phyloP scores from a whole-genome alignment of 2,113 vertebrate genomes.

The Sinocyclocheilus maitianheensis region DNA sequence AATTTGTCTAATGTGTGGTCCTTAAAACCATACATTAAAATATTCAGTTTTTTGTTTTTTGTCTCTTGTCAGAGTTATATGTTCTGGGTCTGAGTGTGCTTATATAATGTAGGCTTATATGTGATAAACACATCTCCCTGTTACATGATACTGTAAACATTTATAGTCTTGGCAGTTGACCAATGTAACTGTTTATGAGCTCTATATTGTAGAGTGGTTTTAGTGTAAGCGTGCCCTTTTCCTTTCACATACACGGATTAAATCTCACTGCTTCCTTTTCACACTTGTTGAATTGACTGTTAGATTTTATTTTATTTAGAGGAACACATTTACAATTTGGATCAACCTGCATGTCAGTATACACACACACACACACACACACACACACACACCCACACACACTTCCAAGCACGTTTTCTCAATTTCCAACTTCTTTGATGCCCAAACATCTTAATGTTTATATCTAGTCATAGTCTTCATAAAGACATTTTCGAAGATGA shows the following conservation, averaged over 20 bases:
- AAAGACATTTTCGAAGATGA: neutral
- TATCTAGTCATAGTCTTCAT: neutral
- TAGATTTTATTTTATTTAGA: neutral
- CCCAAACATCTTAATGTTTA: neutral
- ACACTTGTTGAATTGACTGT: neutral
- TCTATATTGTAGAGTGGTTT: conserved; percentile 13
- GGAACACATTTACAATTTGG: neutral
- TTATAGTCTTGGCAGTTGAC: conserved; percentile 46
- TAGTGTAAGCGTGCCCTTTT: neutral
- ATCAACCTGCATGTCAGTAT: neutral
- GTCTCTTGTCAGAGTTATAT: neutral
- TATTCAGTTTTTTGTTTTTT: neutral
- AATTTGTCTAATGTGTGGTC: neutral
- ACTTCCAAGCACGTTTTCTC: neutral
- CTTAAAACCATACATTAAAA: neutral
- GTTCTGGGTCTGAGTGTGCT: neutral
- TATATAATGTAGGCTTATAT: neutral
- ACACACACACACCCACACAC: no score
- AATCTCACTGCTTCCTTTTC: conserved; percentile 5
- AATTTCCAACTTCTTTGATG: neutral
- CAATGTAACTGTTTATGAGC: conserved; percentile 40
- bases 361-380: no score
- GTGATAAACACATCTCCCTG: conserved; percentile 75
- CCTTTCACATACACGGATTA: neutral
- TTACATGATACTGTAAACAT: conserved; percentile 66